Evolutionary conservation across 2,797 vertebrate genomes (phyloP), one percentile per base, ranked within the genome.

Genomic region (Sphenodon punctatus): DNA sequence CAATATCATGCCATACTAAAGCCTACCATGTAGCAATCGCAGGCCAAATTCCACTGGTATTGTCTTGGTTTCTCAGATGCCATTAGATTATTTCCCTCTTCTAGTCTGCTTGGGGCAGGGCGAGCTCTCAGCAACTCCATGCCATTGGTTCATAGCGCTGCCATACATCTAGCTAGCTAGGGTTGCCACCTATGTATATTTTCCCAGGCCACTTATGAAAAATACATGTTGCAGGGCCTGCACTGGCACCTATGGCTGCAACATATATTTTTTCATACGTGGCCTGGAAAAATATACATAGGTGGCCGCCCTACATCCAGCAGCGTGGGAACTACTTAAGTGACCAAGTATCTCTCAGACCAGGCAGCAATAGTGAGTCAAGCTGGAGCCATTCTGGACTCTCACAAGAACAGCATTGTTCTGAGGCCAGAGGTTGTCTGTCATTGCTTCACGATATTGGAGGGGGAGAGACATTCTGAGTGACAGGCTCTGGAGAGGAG

Each of bases 1-100:
- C 5, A 22, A 49, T 30, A 4, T 39, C 20, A 0, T 3, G 4
- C 56, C 1, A 1, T 0, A 0, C 25, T 1, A 7, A 19, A n/a
- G 15, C 27, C 51, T 14, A 70, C 4, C 0, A n/a, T n/a, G n/a
- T 0, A 25, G 8, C 16, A 9, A 17, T 30, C 51, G 55, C 41
- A 25, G 42, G 38, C 34, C 1, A 73, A 3, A 6, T 42, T 53
- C 30, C 19, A 39, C 10, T 0, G 11, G 0, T 4, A 27, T 15
- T 58, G 48, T 59, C 69, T 41, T 22, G 23, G 55, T 36, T 16
- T 20, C 34, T 2, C 56, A 9, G 23, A 4, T 20, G 10, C 38
- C 11, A 4, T 0, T 0, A 27, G 49, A 8, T 3, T 20, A 45
- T 46, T 0, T 4, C 15, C 23, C 4, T 45, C 32, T 16, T 8